These are phyloP conservation scores for Chitala chitala DNA, from an alignment of 2,113 vertebrate genomes.

Conservation along the genomic window DNA sequence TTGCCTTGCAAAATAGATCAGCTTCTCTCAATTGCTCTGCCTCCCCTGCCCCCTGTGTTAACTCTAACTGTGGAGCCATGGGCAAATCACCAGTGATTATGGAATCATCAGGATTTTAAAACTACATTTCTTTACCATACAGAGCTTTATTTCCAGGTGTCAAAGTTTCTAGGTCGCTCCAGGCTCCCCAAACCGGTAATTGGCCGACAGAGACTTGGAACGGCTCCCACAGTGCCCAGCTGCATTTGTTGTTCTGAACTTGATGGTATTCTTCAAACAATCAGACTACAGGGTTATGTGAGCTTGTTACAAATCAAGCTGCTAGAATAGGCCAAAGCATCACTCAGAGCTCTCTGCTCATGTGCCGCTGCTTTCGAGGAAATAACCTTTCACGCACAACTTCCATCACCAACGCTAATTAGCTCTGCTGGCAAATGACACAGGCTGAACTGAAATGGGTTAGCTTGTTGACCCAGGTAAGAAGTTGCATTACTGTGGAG, in stretches of 20 bases:
- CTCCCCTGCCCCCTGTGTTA: conserved; percentile 60
- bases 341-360: conserved; percentile 52
- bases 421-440: conserved; percentile 56
- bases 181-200: conserved; percentile 71
- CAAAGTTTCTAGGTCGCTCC: conserved; percentile 68
- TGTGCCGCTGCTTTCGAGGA: conserved; percentile 54
- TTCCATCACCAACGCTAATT: conserved; percentile 56
- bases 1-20: conserved; percentile 58
- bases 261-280: conserved; percentile 67
- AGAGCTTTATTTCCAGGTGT: conserved; percentile 74
- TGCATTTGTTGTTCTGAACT: conserved; percentile 73
- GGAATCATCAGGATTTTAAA: conserved; percentile 77
- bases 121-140: conserved; percentile 67
- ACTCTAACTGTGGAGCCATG: conserved; percentile 62
- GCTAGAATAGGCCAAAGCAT: conserved; percentile 52
- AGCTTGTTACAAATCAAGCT: conserved; percentile 61
- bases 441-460: conserved; percentile 37
- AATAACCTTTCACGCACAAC: conserved; percentile 48
- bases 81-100: conserved; percentile 74
- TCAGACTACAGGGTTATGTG: conserved; percentile 61
- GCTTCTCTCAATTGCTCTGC: conserved; percentile 61
- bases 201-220: conserved; percentile 69
- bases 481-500: conserved; percentile 49
- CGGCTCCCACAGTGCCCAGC: conserved; percentile 63
- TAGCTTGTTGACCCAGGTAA: conserved; percentile 46